These are phyloP conservation scores for Drosophila azteca DNA, from an alignment of 1,140 invertebrate species.

Conservation along the genomic window DNA sequence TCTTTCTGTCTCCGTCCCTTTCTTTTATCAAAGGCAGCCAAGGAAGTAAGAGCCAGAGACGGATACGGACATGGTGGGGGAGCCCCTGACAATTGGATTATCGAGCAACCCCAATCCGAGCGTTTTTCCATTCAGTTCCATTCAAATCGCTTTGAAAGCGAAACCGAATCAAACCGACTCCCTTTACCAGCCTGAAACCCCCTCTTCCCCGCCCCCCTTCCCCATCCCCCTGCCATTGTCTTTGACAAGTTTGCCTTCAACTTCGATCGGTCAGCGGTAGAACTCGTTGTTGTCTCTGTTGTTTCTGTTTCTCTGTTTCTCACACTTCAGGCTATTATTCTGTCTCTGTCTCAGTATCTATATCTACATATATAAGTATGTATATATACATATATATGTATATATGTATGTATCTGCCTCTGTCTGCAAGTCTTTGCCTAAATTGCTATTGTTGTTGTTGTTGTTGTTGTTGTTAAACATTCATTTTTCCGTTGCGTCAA, in stretches of 20 bases:
- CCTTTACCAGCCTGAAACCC: conserved; percentile 13
- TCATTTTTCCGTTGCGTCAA: conserved; percentile 70
- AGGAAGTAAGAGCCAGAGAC: conserved; percentile 69
- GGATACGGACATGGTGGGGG: conserved; percentile 17
- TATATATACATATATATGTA: too few relatives aligned
- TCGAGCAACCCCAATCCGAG: not conserved
- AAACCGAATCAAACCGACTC: conserved; percentile 27
- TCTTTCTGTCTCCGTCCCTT: conserved; percentile 12
- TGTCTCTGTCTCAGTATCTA: not conserved
- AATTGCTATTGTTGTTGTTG: conserved; percentile 10
- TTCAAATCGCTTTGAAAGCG: conserved; percentile 23
- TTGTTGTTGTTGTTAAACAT: conserved; percentile 42
- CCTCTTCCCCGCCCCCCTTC: conserved; percentile 12
- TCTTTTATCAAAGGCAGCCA: conserved; percentile 15
- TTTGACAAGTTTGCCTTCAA: conserved; percentile 81
- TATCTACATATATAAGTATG: too few relatives aligned
- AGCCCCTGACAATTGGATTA: conserved; percentile 9
- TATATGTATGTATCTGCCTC: too few relatives aligned
- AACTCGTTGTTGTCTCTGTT: conserved; percentile 54
- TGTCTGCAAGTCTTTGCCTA: not conserved
- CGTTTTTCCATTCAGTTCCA: conserved; percentile 11
- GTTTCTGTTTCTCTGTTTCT: conserved; percentile 10
- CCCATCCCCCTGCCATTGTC: conserved; percentile 58
- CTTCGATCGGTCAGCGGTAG: conserved; percentile 65
- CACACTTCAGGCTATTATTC: too few relatives aligned